Evolutionary conservation across 2,113 vertebrate species (phyloP), one percentile per base, ranked within the genome.

Genomic region (Podarcis cretensis): DNA sequence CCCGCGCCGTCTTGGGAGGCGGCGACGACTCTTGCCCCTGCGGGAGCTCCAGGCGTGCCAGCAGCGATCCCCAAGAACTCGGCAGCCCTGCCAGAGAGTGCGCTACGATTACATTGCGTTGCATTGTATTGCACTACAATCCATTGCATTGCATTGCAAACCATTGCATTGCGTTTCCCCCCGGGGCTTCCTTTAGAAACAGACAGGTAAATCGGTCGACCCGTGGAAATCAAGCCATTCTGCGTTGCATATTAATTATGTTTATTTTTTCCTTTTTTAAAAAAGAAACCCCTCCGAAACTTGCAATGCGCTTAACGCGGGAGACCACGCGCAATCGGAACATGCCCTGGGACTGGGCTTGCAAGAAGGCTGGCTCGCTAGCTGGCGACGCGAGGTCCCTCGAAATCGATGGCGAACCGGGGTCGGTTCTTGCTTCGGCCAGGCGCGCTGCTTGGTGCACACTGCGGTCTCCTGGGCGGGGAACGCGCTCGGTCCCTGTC

Each of bases 161-260:
- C 48, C 48, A 54, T 54, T 54, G 48, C 48, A 54, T 12, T 54
- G 48, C 48, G 48, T 54, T 20, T 5, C 16, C 59, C 59, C 59
- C 59, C 14, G 4, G 59, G 59, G 59, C 13, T 63, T 63, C 59
- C 59, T 63, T 63, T 63, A 63, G 14, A 63, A 63, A 4, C 18
- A 63, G 18, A 7, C 48, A 54, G 48, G 48, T 54, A 54, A 54
- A 54, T 54, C 12, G 12, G 48, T 54, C 48, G 48, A 54, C 48
- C 48, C 48, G 48, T 54, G 89, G 84, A 95, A 95, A 95, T 88
- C 93, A 93, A 92, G 66, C 79, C 90, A 68, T 91, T 92, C 54
- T 5, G 6, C 1, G 32, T n/a, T 32, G 80, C 14, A 3, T 23
- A 3, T 21, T 6, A 21, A 3, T 48, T 48, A 63, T 25, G 18